phyloP scores from a whole-genome alignment of 1,140 invertebrate genomes.

The Chymomyza costata region DNA sequence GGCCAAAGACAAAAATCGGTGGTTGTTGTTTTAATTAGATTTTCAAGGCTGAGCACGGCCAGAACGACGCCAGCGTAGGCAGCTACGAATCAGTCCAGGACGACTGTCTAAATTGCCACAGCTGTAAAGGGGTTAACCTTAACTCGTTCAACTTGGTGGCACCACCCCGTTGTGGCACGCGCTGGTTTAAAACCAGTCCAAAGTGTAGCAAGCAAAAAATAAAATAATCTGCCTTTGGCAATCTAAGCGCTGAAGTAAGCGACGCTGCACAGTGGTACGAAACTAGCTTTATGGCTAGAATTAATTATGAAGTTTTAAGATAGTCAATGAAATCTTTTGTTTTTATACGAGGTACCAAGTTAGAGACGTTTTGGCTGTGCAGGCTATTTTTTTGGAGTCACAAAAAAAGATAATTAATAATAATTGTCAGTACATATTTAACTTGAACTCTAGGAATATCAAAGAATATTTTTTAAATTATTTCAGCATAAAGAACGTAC shows the following conservation, averaged over 20 bases:
- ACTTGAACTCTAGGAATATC: too few species aligned
- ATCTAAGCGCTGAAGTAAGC: constrained; percentile 51
- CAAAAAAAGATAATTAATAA: too few species aligned
- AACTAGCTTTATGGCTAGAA: too few species aligned
- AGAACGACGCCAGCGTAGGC: background rate
- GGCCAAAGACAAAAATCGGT: constrained; percentile 66
- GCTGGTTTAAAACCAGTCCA: background rate
- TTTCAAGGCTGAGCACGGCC: constrained; percentile 50
- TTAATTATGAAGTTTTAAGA: too few species aligned
- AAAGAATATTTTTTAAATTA: too few species aligned
- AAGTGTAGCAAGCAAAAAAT: constrained; percentile 7
- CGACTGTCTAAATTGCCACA: constrained; percentile 69
- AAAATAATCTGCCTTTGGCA: constrained; percentile 55
- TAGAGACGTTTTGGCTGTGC: too few species aligned
- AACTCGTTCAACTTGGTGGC: constrained; percentile 45
- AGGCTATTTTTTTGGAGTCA: too few species aligned
- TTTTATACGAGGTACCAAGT: too few species aligned
- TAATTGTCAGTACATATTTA: too few species aligned
- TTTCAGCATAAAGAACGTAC: too few species aligned
- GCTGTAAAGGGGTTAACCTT: constrained; percentile 64
- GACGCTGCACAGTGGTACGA: too few species aligned
- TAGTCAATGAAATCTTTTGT: too few species aligned
- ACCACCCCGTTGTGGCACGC: background rate
- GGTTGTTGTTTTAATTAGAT: constrained; percentile 73
- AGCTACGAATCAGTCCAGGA: constrained; percentile 22